phyloP scores from a whole-genome alignment of 2,113 vertebrate species.

The Cervus canadensis region DNA sequence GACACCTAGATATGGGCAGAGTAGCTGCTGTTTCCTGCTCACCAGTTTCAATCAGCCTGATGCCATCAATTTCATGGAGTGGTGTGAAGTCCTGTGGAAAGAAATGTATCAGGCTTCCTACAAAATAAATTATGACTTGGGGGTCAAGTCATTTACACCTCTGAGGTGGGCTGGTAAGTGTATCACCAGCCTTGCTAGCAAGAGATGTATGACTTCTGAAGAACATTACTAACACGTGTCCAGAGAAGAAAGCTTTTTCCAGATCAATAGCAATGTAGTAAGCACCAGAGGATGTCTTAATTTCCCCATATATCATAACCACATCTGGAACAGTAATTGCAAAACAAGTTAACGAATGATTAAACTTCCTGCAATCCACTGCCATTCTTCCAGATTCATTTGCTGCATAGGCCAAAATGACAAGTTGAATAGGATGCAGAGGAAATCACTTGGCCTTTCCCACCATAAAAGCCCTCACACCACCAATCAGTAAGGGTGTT shows the following conservation, averaged over 20 bases:
- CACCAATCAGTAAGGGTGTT: neutral
- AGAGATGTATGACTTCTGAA: neutral
- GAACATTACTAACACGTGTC: neutral
- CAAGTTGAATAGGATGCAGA: neutral
- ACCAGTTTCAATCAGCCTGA: neutral
- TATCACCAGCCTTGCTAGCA: neutral
- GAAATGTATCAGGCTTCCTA: neutral
- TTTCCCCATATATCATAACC: neutral
- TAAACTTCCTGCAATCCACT: neutral
- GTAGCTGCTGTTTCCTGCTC: neutral
- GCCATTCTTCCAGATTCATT: neutral
- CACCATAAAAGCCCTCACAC: neutral
- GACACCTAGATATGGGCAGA: neutral
- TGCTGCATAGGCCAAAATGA: neutral
- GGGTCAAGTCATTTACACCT: neutral
- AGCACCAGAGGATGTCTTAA: neutral
- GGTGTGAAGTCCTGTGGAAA: neutral
- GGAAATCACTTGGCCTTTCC: neutral
- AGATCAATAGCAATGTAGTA: neutral
- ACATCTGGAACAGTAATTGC: neutral
- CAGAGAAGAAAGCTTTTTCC: neutral
- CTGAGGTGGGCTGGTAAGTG: neutral
- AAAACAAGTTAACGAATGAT: neutral
- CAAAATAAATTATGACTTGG: neutral
- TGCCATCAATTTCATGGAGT: neutral